Percentiles rank a stretch among this genome's conserved stretches.
Conservation (phyloP, 2,888 invertebrate species). For the Drosophila crucigera region DNA sequence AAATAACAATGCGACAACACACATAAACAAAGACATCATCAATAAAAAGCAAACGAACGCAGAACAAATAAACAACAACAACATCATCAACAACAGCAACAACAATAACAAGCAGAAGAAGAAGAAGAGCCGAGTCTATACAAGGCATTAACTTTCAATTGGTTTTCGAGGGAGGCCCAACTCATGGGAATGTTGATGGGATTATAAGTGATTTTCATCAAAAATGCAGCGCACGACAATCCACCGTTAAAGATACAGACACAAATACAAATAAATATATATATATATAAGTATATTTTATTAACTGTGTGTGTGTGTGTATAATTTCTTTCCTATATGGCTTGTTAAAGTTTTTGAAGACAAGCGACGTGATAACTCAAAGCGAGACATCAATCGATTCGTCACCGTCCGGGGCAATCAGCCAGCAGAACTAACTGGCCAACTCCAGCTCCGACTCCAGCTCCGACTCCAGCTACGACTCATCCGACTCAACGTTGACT, state of each 20-base stretch:
- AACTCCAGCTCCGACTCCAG: not conserved
- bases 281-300: constrained; percentile 4
- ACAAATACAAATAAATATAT: constrained; percentile 21
- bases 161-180: constrained; percentile 51
- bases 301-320: constrained; percentile 18
- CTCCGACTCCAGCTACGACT: not conserved
- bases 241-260: constrained; percentile 42
- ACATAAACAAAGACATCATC: constrained; percentile 80
- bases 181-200: constrained; percentile 79
- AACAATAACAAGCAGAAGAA: not conserved
- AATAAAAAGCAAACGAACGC: constrained; percentile 68
- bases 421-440: constrained; percentile 75
- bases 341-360: constrained; percentile 75
- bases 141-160: constrained; percentile 66
- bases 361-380: constrained; percentile 78
- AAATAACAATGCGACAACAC: constrained; percentile 73
- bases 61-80: constrained; percentile 61
- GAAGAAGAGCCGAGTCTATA: constrained; percentile 20
- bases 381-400: constrained; percentile 80
- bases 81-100: constrained; percentile 20
- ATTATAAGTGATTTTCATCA: constrained; percentile 80
- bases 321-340: constrained; percentile 62
- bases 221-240: constrained; percentile 80
- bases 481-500: constrained; percentile 25
- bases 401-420: constrained; percentile 76